phyloP scores from a whole-genome alignment of 2,888 invertebrate genomes.

The Agrilus cyanescens region DNA sequence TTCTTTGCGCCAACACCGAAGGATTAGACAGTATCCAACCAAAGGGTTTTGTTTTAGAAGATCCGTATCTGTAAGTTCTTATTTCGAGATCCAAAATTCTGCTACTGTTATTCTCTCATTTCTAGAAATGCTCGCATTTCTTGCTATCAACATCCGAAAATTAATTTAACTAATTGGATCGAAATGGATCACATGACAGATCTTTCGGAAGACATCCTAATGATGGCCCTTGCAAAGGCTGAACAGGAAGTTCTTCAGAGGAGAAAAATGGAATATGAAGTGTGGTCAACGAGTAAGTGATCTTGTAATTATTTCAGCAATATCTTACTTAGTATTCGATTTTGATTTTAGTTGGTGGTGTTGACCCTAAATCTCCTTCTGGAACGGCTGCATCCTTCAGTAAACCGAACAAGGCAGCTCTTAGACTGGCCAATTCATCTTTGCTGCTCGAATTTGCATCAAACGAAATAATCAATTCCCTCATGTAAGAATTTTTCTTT shows the following conservation, averaged over 20 bases:
- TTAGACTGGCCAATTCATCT: conserved; percentile 75
- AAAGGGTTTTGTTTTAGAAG: conserved; percentile 72
- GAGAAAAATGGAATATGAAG: conserved; percentile 67
- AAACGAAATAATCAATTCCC: conserved; percentile 66
- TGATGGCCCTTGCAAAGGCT: conserved; percentile 66
- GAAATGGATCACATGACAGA: conserved; percentile 54
- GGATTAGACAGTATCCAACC: conserved; percentile 65
- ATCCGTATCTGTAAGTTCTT: conserved; percentile 65
- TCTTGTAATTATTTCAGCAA: conserved; percentile 1
- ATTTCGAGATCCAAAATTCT: background rate
- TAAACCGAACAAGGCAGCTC: conserved; percentile 74
- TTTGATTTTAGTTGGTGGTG: conserved; percentile 52
- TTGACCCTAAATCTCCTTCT: conserved; percentile 74
- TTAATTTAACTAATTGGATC: conserved; percentile 61
- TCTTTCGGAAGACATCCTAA: conserved; percentile 57
- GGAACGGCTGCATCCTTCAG: conserved; percentile 85
- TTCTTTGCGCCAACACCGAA: conserved; percentile 67
- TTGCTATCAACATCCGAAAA: conserved; percentile 57
- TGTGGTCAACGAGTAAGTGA: conserved; percentile 60
- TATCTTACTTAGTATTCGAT: background rate
- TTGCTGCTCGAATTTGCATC: conserved; percentile 78
- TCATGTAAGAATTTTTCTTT: conserved; percentile 27
- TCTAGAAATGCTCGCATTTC: conserved; percentile 57
- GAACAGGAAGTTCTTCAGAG: conserved; percentile 63
- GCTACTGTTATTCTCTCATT: conserved; percentile 1